Evolutionary conservation across 2,888 invertebrate genomes (phyloP), one percentile per base, ranked within the genome.

Genomic region (Hypercompe scribonia): DNA sequence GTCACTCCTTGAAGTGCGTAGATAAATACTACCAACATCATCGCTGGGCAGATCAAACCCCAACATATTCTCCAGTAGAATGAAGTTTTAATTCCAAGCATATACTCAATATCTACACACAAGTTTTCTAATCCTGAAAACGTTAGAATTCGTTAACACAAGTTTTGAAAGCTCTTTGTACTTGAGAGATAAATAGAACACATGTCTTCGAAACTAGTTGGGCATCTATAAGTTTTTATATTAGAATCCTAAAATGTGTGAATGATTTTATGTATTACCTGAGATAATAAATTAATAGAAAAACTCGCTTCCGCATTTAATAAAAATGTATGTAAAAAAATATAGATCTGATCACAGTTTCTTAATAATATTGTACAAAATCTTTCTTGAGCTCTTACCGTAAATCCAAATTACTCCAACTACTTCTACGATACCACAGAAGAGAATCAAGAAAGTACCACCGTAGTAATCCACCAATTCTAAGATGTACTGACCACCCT

Each of bases 1-100:
- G 67, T 50, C 21, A 75, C 31, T 24, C 70, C 75, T 58, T 94
- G 89, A 39, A 98, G 91, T 8, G 97, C 97, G 88, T 98, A 98
- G 13, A 97, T 85, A 82, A 98, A 96, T 70, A 98, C 98, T 0
- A 96, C 87, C 7, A 97, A 92, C 96, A 98, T 97, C 75, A 97
- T 94, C 0, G 96, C 84, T 0, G 98, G 98, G 3, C 97, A 97
- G 67, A 98, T 90, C 18, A 98, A 67, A 0, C 96, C 96, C 98
- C 98, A 98, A 81, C 98, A 98, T 61, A 97, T 82, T 76, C 98
- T 96, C 98, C 98, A 98, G 89, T 98, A 98, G 46, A 96, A 84
- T 1, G 97, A 96, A 0, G 90, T 97, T 89, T 96, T 96, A 42
- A 95, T 95, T 31, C 97, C 96, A 83, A 98, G 91, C 98, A 98